A percentile compares a stretch with the other conserved stretches of the same genome.
Conservation (phyloP, 2,797 vertebrate genomes). For the Bradypodion pumilum region DNA sequence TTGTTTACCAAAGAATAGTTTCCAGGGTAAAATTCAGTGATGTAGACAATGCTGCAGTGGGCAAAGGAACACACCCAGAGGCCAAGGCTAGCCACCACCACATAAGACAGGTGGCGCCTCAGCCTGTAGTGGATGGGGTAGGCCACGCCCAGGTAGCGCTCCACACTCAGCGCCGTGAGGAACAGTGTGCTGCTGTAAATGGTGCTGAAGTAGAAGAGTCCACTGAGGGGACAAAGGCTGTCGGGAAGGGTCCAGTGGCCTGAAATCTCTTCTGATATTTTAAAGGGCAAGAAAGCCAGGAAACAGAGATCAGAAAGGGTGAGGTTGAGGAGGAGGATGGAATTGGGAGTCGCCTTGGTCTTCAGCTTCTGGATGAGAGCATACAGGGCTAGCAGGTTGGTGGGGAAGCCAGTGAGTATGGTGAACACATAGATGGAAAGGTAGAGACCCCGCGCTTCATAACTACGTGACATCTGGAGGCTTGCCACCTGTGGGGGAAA, state of each 20-base stretch:
- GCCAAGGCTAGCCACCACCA: slow-evolving; percentile 49
- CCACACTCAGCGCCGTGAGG: slow-evolving; percentile 70
- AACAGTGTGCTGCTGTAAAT: slow-evolving; percentile 73
- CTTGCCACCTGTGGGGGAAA: slow-evolving; percentile 4
- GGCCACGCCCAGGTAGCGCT: slow-evolving; percentile 74
- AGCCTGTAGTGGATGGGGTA: slow-evolving; percentile 72
- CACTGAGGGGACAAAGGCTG: slow-evolving; percentile 64
- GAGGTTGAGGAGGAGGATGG: slow-evolving; percentile 74
- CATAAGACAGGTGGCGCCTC: slow-evolving; percentile 50
- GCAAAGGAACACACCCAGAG: slow-evolving; percentile 67
- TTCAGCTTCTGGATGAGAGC: slow-evolving; percentile 70
- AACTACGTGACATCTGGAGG: slow-evolving; percentile 19
- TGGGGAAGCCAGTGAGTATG: slow-evolving; percentile 74
- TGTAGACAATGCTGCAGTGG: slow-evolving; percentile 70
- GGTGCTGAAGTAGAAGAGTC: slow-evolving; percentile 73
- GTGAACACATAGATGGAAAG: slow-evolving; percentile 70
- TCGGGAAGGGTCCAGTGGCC: slow-evolving; percentile 68
- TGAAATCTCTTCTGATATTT: slow-evolving; percentile 61
- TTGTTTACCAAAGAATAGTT: not conserved
- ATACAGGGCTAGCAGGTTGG: slow-evolving; percentile 68
- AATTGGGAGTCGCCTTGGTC: slow-evolving; percentile 64
- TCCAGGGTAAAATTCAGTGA: slow-evolving; percentile 26
- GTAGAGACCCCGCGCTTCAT: not conserved
- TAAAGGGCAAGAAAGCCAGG: slow-evolving; percentile 71
- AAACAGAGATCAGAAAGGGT: slow-evolving; percentile 73